phyloP scores from a whole-genome alignment of 1,140 invertebrate genomes.

The Vollenhovia emeryi region DNA sequence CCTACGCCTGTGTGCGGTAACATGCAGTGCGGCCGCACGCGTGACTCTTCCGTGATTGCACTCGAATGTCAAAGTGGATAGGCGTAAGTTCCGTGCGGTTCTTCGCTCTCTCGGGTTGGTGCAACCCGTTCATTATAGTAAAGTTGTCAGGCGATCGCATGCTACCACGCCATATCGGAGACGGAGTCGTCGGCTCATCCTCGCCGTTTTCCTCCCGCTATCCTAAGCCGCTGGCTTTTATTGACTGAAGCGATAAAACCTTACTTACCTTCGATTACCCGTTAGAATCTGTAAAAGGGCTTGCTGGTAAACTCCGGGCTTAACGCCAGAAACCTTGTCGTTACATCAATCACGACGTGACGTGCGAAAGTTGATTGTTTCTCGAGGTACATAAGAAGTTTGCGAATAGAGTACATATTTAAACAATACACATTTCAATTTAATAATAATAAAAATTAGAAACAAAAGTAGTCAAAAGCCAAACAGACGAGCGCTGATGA shows the following conservation, averaged over 20 bases:
- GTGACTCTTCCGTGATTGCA: constrained; percentile 53
- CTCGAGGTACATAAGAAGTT: neutral
- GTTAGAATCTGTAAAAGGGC: constrained; percentile 21
- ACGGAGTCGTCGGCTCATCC: constrained; percentile 37
- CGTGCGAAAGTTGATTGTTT: neutral
- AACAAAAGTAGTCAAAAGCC: too few species aligned
- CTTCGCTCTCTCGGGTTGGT: neutral
- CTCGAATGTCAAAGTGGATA: constrained; percentile 68
- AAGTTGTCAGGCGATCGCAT: constrained; percentile 70
- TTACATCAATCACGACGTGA: neutral
- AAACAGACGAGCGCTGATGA: too few species aligned
- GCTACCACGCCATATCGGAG: constrained; percentile 29
- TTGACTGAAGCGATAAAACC: constrained; percentile 36
- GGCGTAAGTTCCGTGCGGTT: constrained; percentile 28
- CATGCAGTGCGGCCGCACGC: neutral
- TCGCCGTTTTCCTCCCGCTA: constrained; percentile 11
- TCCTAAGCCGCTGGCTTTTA: constrained; percentile 17
- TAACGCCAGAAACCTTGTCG: neutral
- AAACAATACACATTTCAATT: neutral
- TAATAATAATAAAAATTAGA: neutral
- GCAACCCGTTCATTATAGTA: constrained; percentile 63
- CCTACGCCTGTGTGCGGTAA: neutral
- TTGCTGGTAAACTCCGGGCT: constrained; percentile 1
- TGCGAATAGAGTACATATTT: too few species aligned
- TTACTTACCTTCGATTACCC: constrained; percentile 24